Evolutionary conservation across 2,797 vertebrate genomes (phyloP), one percentile per base, ranked within the genome.

Genomic region (Mus caroli): DNA sequence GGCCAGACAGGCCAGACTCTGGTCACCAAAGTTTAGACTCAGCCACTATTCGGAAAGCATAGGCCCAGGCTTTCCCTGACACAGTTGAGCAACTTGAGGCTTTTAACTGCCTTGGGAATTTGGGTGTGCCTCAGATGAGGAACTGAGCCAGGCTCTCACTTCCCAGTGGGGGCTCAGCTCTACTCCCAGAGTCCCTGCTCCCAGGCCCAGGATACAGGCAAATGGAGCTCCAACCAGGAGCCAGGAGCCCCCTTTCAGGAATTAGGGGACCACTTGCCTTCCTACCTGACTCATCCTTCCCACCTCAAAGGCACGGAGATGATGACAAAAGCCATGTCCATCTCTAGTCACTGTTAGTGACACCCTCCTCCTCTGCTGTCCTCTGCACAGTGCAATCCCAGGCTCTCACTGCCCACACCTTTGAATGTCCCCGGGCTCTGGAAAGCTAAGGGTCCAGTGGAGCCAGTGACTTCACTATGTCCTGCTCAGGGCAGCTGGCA

Each of bases 91-190:
- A 95, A 78, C 73, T 26, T 2, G 54, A 79, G 82, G 67, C 56
- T 94, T 93, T 90, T 67, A 83, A 80, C 37, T 40, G 92, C 46
- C 78, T 88, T 78, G 90, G 88, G 88, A 94, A 89, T 87, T 7
- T 43, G 73, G 37, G 24, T 54, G 94, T 19, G 28, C 75, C 90
- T 83, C 67, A 64, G 95, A 95, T 89, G 96, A 96, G 90, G 94
- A 96, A 96, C 85, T 92, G n/a, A 92, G 62, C 31, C 46, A n/a
- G 91, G 71, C 64, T 40, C 83, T 83, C 56, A 75, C 54, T 97
- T 96, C 96, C 96, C 93, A 90, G 71, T 75, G 37, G 78, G 13
- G 31, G 14, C 58, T 22, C 40, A n/a, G 78, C 75, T 94, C 43
- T 13, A 31, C 62, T 40, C 3, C 24, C n/a, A 17, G 60, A 31